Evolutionary conservation across 1,140 invertebrate species (phyloP).

Genomic region (Calephelis nemesis): DNA sequence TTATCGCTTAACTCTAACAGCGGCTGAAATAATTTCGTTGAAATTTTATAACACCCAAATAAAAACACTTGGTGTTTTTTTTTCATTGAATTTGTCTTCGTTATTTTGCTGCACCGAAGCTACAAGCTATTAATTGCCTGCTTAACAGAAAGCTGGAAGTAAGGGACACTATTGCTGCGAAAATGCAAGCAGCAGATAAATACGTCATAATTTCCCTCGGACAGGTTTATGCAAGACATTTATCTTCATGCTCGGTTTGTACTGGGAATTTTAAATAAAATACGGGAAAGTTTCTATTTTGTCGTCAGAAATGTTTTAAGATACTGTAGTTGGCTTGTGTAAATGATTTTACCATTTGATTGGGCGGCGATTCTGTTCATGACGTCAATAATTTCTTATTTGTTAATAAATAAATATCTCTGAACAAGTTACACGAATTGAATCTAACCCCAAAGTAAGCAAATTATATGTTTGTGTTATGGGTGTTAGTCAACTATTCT

Average conservation of each 20-base stretch:
- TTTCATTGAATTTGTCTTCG: conserved; percentile 1
- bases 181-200: conserved; percentile 15
- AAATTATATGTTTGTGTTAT: too few relatives aligned
- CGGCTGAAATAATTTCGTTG: too few relatives aligned
- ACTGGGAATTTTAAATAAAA: neutral
- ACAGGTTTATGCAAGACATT: conserved; percentile 6
- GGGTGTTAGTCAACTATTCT: too few relatives aligned
- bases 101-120: conserved; percentile 11
- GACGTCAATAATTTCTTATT: too few relatives aligned
- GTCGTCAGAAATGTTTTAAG: neutral
- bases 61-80: conserved; percentile 4
- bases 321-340: too few relatives aligned
- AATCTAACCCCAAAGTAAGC: too few relatives aligned
- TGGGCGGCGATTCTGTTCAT: too few relatives aligned
- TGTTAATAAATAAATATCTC: too few relatives aligned
- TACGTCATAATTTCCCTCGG: conserved; percentile 4
- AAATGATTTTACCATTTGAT: too few relatives aligned
- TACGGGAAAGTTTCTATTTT: neutral
- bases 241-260: conserved; percentile 1
- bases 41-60: too few relatives aligned
- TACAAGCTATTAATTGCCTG: conserved; percentile 10
- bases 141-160: neutral
- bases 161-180: neutral
- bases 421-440: too few relatives aligned
- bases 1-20: too few relatives aligned